phyloP scores from a whole-genome alignment of 2,113 vertebrate species.

The Cygnus atratus region DNA sequence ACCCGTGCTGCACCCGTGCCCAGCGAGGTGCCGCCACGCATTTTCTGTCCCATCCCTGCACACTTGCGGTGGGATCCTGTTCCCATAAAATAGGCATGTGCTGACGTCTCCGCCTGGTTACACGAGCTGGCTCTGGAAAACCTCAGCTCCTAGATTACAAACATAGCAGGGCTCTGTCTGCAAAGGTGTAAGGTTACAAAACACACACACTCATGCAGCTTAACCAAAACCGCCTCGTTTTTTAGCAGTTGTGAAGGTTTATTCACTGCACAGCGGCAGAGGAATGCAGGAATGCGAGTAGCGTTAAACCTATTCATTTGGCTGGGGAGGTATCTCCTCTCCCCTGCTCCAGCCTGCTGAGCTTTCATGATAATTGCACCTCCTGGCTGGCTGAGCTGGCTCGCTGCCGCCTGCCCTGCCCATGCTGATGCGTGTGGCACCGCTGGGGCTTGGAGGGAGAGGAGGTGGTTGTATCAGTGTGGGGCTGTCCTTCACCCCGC shows the following conservation, averaged over 20 bases:
- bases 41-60: neutral
- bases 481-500: neutral
- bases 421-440: neutral
- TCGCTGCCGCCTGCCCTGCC: neutral
- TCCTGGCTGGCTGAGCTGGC: slow-evolving; percentile 33
- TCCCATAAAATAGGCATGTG: slow-evolving; percentile 46
- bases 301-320: slow-evolving; percentile 45
- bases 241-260: slow-evolving; percentile 58
- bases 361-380: slow-evolving; percentile 54
- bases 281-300: slow-evolving; percentile 54
- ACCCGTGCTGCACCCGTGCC: neutral
- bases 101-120: slow-evolving; percentile 12
- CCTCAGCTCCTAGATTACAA: slow-evolving; percentile 49
- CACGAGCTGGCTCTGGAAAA: slow-evolving; percentile 36
- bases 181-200: slow-evolving; percentile 61
- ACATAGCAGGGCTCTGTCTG: slow-evolving; percentile 56
- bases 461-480: neutral
- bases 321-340: slow-evolving; percentile 9
- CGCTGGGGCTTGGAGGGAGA: neutral
- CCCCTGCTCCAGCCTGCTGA: slow-evolving; percentile 42
- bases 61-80: neutral
- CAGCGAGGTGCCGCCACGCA: fast-evolving
- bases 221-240: slow-evolving; percentile 54
- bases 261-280: neutral
- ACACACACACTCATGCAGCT: neutral